These are phyloP conservation scores for Sanderia malayensis DNA, from an alignment of 30 jellyfish, hydroid and myxozoan genomes.

Conservation along the genomic window DNA sequence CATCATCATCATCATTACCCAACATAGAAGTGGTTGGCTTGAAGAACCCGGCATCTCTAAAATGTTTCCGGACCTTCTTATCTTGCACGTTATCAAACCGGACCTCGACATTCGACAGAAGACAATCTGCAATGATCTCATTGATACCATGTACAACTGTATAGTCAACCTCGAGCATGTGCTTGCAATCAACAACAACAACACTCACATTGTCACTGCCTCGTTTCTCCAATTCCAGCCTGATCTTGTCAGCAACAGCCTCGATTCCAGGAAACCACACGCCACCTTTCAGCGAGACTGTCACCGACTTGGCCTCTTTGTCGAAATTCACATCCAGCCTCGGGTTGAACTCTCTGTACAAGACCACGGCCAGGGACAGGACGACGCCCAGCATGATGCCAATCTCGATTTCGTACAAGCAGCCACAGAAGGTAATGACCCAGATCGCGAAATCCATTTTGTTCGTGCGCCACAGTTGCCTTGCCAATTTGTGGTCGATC, in stretches of 20 bases:
- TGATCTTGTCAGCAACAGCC: slow-evolving; percentile 32
- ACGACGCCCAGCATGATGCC: slow-evolving; percentile 69
- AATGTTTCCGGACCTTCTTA: slow-evolving; percentile 18
- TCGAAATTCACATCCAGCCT: slow-evolving; percentile 1
- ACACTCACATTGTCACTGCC: slow-evolving; percentile 12
- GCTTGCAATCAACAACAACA: slow-evolving; percentile 55
- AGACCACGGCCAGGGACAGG: slow-evolving; percentile 31
- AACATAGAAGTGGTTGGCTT: too few relatives aligned
- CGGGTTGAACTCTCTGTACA: slow-evolving; percentile 77
- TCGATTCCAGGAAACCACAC: slow-evolving; percentile 79
- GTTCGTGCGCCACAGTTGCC: slow-evolving; percentile 58
- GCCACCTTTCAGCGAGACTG: slow-evolving; percentile 38
- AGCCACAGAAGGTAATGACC: slow-evolving; percentile 63
- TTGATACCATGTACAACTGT: slow-evolving; percentile 47
- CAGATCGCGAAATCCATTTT: slow-evolving; percentile 46
- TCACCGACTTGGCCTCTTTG: slow-evolving; percentile 15
- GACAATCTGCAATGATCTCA: slow-evolving; percentile 40
- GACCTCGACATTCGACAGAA: slow-evolving; percentile 24
- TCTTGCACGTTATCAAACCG: slow-evolving; percentile 40
- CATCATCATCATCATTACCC: too few relatives aligned
- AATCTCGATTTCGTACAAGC: slow-evolving; percentile 72
- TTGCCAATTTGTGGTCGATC: slow-evolving; percentile 57
- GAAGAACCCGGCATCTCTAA: slow-evolving; percentile 31
- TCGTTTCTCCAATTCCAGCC: slow-evolving; percentile 15
- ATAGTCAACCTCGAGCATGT: slow-evolving; percentile 62